Percentiles rank a stretch among this genome's conserved stretches.
Conservation (phyloP, 1,140 invertebrate genomes). For the Harlomillsia oculata region DNA sequence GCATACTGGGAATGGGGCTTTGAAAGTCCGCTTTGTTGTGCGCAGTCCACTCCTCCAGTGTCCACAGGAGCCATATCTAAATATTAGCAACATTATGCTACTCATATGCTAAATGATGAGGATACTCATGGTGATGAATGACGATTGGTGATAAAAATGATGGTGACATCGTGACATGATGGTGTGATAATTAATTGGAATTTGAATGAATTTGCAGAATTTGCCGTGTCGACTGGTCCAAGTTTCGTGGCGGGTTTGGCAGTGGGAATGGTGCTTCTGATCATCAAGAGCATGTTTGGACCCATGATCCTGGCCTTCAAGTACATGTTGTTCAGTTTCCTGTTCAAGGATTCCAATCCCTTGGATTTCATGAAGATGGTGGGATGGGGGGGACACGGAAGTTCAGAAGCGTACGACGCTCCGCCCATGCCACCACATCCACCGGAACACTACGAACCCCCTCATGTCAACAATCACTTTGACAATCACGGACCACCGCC, state of each 20-base stretch:
- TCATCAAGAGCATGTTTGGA: constrained; percentile 29
- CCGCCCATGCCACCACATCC: constrained; percentile 1
- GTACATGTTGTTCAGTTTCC: constrained; percentile 23
- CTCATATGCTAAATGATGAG: not conserved
- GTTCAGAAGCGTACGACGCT: not conserved
- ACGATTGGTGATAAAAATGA: not conserved
- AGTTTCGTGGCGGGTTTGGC: constrained; percentile 33
- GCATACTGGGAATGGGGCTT: too few relatives aligned
- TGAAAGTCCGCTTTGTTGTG: too few relatives aligned
- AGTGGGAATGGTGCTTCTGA: constrained; percentile 30
- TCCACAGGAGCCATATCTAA: not conserved
- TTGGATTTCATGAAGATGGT: constrained; percentile 29
- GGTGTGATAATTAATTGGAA: not conserved
- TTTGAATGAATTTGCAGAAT: constrained; percentile 32
- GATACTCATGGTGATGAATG: not conserved
- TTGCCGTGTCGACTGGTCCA: constrained; percentile 34
- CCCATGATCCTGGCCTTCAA: constrained; percentile 33
- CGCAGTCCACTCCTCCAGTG: not conserved
- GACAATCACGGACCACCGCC: constrained; percentile 8
- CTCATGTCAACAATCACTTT: constrained; percentile 20
- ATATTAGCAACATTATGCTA: not conserved
- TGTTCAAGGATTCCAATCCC: constrained; percentile 29
- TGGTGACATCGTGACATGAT: too few relatives aligned
- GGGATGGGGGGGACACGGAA: not conserved
- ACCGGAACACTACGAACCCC: constrained; percentile 21